Percentiles rank a stretch among this genome's conserved stretches.
These are phyloP conservation scores for Etheostoma spectabile DNA, from an alignment of 2,113 vertebrate genomes.

Conservation along the genomic window DNA sequence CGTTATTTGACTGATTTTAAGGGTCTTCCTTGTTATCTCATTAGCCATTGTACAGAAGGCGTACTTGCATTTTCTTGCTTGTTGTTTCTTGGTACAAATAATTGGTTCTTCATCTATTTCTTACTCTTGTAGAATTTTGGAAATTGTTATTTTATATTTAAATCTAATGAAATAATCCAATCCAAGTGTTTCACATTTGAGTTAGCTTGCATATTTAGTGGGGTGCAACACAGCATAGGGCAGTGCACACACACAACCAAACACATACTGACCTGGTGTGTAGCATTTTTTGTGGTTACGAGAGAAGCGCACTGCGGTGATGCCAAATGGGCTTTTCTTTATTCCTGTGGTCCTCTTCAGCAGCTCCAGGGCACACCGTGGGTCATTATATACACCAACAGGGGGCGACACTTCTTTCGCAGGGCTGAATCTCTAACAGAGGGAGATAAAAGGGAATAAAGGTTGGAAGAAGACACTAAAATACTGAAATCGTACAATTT, in stretches of 20 bases:
- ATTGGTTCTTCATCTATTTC: background rate
- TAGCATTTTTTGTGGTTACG: constrained; percentile 49
- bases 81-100: background rate
- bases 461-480: background rate
- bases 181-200: background rate
- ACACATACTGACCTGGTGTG: constrained; percentile 78
- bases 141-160: too few relatives aligned
- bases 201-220: background rate
- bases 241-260: constrained; percentile 9
- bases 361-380: constrained; percentile 75
- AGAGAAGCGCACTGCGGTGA: constrained; percentile 78
- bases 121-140: too few relatives aligned
- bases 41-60: too few relatives aligned
- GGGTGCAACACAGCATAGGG: background rate
- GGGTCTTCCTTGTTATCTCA: too few relatives aligned
- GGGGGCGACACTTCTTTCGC: constrained; percentile 84
- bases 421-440: constrained; percentile 81
- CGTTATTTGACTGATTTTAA: too few relatives aligned
- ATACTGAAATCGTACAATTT: background rate
- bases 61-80: too few relatives aligned
- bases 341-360: constrained; percentile 76
- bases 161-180: too few relatives aligned
- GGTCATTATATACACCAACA: constrained; percentile 86
- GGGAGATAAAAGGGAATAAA: constrained; percentile 32
- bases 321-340: constrained; percentile 84